Evolutionary conservation across 2,797 vertebrate species (phyloP).

Genomic region (Alosa sapidissima): DNA sequence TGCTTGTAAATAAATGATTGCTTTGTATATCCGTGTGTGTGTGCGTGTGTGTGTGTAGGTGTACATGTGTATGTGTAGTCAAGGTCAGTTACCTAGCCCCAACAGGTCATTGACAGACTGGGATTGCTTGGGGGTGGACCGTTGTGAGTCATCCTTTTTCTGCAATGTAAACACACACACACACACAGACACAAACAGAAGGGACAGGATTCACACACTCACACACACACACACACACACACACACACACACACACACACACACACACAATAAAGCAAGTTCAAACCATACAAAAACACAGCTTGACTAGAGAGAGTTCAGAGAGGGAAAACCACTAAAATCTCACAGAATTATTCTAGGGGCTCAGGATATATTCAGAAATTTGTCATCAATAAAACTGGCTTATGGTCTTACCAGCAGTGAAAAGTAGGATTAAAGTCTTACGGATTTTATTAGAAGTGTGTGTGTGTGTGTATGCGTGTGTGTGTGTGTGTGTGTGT

Average conservation of each 20-base stretch:
- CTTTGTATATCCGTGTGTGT: not conserved
- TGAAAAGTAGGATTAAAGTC: constrained; percentile 7
- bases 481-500: not conserved
- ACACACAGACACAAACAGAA: not conserved
- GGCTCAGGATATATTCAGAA: not conserved
- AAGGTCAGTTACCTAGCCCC: constrained; percentile 81
- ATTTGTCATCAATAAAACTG: constrained; percentile 20
- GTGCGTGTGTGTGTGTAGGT: constrained; percentile 19
- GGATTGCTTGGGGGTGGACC: constrained; percentile 78
- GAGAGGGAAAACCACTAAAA: not conserved
- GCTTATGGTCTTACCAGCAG: constrained; percentile 13
- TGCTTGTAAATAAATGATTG: too few species aligned
- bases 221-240: constrained; percentile 12
- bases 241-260: constrained; percentile 10
- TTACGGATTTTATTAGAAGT: not conserved
- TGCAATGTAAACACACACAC: constrained; percentile 57
- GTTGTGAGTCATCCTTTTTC: constrained; percentile 86
- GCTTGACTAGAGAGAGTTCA: not conserved
- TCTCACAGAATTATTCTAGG: not conserved
- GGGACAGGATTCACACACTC: not conserved
- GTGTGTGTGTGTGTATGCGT: too few species aligned
- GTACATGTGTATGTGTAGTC: constrained; percentile 17
- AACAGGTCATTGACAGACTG: constrained; percentile 89
- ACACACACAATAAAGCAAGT: not conserved
- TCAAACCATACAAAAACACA: not conserved